A percentile compares a stretch with the other conserved stretches of the same genome.
phyloP scores from a whole-genome alignment of 2,888 invertebrate genomes.

The Eudasyphora cyanicolor region DNA sequence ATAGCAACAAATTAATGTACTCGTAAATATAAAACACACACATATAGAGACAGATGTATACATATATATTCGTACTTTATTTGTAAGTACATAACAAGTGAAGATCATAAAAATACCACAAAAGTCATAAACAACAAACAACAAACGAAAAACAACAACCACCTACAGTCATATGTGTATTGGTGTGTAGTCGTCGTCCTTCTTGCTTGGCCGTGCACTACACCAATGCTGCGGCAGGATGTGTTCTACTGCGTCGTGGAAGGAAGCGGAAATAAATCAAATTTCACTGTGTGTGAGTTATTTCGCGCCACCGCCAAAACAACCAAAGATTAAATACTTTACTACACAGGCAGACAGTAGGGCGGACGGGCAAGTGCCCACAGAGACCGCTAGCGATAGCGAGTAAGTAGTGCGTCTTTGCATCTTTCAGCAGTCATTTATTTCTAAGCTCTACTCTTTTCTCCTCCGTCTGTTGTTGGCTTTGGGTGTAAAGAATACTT shows the following conservation, averaged over 20 bases:
- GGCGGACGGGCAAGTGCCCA: no score
- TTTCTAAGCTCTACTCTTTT: not conserved
- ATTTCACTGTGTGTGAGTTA: not conserved
- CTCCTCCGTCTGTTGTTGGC: not conserved
- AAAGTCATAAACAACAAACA: conserved; percentile 21
- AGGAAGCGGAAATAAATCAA: conserved; percentile 28
- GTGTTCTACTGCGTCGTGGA: no score
- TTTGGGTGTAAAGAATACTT: not conserved
- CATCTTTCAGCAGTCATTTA: conserved; percentile 18
- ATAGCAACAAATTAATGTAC: conserved; percentile 44
- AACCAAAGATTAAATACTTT: not conserved
- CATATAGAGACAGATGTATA: not conserved
- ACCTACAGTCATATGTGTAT: no score
- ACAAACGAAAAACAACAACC: not conserved
- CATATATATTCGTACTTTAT: not conserved
- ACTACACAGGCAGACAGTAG: no score
- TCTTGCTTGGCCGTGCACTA: no score
- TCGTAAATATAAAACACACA: not conserved
- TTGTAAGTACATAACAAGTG: conserved; percentile 8
- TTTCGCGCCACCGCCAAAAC: not conserved
- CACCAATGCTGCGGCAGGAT: no score
- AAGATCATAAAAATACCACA: conserved; percentile 16
- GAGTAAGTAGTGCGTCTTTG: not conserved
- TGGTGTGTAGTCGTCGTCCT: no score
- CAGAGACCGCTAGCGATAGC: not conserved